phyloP scores from a whole-genome alignment of 64 coral and sea anemone genomes.

The Catalaphyllia jardinei region DNA sequence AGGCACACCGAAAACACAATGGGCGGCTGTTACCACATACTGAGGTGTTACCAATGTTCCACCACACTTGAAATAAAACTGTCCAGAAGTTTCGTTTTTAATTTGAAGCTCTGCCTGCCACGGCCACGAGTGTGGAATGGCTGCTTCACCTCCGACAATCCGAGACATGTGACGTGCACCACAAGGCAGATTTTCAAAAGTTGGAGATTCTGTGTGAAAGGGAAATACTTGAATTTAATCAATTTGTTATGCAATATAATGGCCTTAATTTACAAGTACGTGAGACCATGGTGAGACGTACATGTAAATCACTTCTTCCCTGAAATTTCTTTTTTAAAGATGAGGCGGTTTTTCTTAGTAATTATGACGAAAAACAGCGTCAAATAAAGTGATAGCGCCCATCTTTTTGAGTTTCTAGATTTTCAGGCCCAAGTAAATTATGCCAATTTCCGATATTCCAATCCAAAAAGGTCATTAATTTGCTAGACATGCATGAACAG shows the following conservation, averaged over 20 bases:
- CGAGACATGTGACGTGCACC: constrained; percentile 16
- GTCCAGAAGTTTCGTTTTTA: background rate
- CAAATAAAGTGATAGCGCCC: too few relatives aligned
- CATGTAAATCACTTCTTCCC: too few relatives aligned
- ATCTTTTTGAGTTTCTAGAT: too few relatives aligned
- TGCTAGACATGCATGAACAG: too few relatives aligned
- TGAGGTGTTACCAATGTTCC: constrained; percentile 53
- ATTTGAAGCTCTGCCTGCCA: constrained; percentile 67
- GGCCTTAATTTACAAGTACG: background rate
- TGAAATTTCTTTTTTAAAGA: too few relatives aligned
- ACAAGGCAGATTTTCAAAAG: background rate
- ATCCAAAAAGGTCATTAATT: too few relatives aligned
- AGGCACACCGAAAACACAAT: constrained; percentile 47
- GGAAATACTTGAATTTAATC: background rate
- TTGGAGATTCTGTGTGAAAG: background rate
- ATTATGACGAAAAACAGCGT: too few relatives aligned
- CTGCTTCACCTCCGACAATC: constrained; percentile 59
- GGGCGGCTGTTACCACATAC: constrained; percentile 77
- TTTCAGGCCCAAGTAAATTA: too few relatives aligned
- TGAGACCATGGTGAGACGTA: too few relatives aligned
- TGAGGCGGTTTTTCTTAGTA: too few relatives aligned
- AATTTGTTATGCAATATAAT: background rate
- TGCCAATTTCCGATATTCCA: too few relatives aligned
- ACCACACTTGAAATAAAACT: constrained; percentile 37
- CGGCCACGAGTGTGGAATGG: constrained; percentile 73